Evolutionary conservation across 2,113 vertebrate genomes (phyloP).

Genomic region (Perca schrenkii): DNA sequence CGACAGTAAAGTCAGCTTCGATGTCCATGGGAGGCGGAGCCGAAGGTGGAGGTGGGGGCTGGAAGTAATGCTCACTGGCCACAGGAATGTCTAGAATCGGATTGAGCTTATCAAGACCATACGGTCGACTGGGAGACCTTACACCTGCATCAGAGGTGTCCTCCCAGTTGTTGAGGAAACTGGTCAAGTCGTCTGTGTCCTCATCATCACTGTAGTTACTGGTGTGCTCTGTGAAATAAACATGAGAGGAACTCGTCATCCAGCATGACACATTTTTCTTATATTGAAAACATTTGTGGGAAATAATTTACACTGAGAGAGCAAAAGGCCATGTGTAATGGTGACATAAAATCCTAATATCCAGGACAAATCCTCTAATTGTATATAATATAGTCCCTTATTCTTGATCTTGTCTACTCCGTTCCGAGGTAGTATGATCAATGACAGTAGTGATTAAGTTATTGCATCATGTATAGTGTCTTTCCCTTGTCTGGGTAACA

Average conservation of each 20-base stretch:
- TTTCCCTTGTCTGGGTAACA: too few relatives aligned
- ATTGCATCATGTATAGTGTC: too few relatives aligned
- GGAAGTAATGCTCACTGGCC: slow-evolving; percentile 72
- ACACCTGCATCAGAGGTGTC: slow-evolving; percentile 85
- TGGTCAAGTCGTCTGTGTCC: slow-evolving; percentile 92
- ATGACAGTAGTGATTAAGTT: too few relatives aligned
- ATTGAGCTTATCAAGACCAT: slow-evolving; percentile 59
- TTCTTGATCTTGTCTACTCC: too few relatives aligned
- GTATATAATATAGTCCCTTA: too few relatives aligned
- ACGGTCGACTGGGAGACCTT: slow-evolving; percentile 28
- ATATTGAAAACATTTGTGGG: background rate
- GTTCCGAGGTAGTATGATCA: too few relatives aligned
- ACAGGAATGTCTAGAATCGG: slow-evolving; percentile 39
- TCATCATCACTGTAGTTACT: slow-evolving; percentile 92
- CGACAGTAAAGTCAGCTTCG: slow-evolving; percentile 92
- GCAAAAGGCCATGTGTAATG: background rate
- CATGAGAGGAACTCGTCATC: background rate
- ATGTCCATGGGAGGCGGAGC: slow-evolving; percentile 88
- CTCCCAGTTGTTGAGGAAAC: slow-evolving; percentile 93
- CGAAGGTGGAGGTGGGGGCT: slow-evolving; percentile 70
- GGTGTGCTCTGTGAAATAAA: slow-evolving; percentile 85
- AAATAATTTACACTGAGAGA: background rate
- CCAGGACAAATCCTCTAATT: too few relatives aligned
- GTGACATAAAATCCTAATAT: too few relatives aligned
- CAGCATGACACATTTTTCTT: rapidly evolving